Evolutionary conservation across 2,797 vertebrate genomes (phyloP), one percentile per base, ranked within the genome.

Genomic region (Sebastolobus altivelis): DNA sequence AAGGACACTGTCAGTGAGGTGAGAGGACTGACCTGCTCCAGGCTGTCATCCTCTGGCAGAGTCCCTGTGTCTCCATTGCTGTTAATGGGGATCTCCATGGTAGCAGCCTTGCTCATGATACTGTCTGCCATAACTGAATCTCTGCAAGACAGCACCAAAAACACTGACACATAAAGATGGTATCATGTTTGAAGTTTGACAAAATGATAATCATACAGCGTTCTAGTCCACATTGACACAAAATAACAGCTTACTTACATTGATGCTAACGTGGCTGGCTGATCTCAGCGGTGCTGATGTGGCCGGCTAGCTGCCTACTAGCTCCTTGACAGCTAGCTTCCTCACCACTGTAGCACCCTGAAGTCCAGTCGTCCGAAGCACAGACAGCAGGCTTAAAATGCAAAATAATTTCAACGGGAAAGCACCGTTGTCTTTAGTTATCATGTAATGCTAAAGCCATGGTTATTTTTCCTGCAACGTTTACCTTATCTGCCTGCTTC

Each of bases 11-110:
- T 55, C 33, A 55, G 61, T 37, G 55, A 65, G 27, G 18, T 59
- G 35, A 29, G 33, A 66, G 12, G 13, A 22, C 97, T 22, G 65
- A 99, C 98, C 98, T 99, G 98, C 92, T 99, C 98, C 84, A 99
- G 90, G 76, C 97, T 95, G 62, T 99, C 98, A 1, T 99, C 98
- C 87, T 98, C 98, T 0, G 96, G 90, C 74, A 98, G 93, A 66
- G 95, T 96, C 80, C 97, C 95, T 1, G 97, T 95, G 84, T 98
- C 98, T 67, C 98, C 98, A 0, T 98, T 99, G 93, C 97, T 97
- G 71, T 97, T 97, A 91, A 99, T 99, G 80, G 98, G 97, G 85
- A 99, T 99, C 94, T 99, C 98, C 98, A 99, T 99, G 67, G 98
- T 99, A 75, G 98, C 98, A 6, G 98, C 98, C 87, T 99, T 99